Percentiles rank a stretch among this genome's conserved stretches.
Conservation (phyloP, 1,140 invertebrate genomes). For the Drosophila insularis region DNA sequence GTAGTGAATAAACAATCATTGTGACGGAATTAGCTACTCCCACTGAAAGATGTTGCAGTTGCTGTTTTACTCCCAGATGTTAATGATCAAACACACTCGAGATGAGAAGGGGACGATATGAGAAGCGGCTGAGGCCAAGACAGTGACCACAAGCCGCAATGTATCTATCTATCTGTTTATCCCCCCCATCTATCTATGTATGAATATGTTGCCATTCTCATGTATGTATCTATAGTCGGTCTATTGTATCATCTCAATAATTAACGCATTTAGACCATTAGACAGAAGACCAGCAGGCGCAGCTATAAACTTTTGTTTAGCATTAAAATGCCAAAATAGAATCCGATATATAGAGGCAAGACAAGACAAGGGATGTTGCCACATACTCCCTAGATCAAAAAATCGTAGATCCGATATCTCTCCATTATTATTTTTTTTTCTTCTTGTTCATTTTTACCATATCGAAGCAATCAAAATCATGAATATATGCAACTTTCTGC, state of each 20-base stretch:
- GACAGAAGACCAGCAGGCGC: slow-evolving; percentile 52
- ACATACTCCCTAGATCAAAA: slow-evolving; percentile 8
- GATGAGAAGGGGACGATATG: slow-evolving; percentile 22
- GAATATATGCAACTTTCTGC: slow-evolving; percentile 28
- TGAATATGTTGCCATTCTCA: slow-evolving; percentile 7
- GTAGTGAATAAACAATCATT: slow-evolving; percentile 14
- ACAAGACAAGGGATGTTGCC: slow-evolving; percentile 13
- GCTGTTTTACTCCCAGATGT: slow-evolving; percentile 30
- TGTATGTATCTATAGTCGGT: slow-evolving; percentile 14
- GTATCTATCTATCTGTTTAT: slow-evolving; percentile 26
- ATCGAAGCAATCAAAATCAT: slow-evolving; percentile 1
- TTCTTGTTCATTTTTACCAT: background rate
- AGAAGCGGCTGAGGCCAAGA: slow-evolving; percentile 7
- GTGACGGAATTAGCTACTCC: slow-evolving; percentile 22
- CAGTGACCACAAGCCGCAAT: slow-evolving; percentile 28
- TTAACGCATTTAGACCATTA: slow-evolving; percentile 69
- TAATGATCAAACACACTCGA: slow-evolving; percentile 65
- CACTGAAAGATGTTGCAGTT: slow-evolving; percentile 27
- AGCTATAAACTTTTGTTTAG: slow-evolving; percentile 57
- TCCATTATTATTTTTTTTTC: too few relatives aligned
- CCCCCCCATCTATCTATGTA: slow-evolving; percentile 20
- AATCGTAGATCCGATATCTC: background rate
- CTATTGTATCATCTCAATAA: slow-evolving; percentile 55
- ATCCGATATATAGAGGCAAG: background rate
- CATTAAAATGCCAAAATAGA: slow-evolving; percentile 48